These are phyloP conservation scores for Hippocampus barbouri DNA, from an alignment of 2,113 vertebrate species.

Conservation along the genomic window DNA sequence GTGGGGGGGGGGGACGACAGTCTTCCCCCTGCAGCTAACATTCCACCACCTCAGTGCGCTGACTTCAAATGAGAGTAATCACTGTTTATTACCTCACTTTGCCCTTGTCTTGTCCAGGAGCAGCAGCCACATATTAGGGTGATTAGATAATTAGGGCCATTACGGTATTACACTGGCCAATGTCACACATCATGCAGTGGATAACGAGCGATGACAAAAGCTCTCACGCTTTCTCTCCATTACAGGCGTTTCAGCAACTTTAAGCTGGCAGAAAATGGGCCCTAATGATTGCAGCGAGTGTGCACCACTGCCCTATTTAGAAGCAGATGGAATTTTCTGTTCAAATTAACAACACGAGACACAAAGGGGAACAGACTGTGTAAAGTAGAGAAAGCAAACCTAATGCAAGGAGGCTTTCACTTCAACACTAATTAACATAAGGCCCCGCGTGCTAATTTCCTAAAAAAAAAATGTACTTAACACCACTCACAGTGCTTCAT, in stretches of 20 bases:
- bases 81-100: conserved; percentile 64
- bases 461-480: conserved; percentile 64
- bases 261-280: conserved; percentile 60
- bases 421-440: conserved; percentile 63
- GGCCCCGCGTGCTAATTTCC: conserved; percentile 49
- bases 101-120: conserved; percentile 55
- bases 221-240: conserved; percentile 31
- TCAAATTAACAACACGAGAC: conserved; percentile 54
- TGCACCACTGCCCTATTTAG: conserved; percentile 53
- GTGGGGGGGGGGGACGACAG: not conserved
- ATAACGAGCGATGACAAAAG: conserved; percentile 32
- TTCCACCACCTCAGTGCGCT: conserved; percentile 20
- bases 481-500: conserved; percentile 49
- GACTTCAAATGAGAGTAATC: conserved; percentile 63
- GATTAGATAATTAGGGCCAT: conserved; percentile 68
- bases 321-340: conserved; percentile 53
- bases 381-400: conserved; percentile 48
- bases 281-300: conserved; percentile 52
- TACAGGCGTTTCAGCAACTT: conserved; percentile 50
- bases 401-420: conserved; percentile 51
- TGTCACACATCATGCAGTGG: conserved; percentile 50
- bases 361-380: conserved; percentile 56
- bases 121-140: conserved; percentile 55
- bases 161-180: conserved; percentile 54
- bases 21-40: conserved; percentile 46